Conservation (phyloP, 2,797 vertebrate genomes). For the Bovichtus diacanthus region DNA sequence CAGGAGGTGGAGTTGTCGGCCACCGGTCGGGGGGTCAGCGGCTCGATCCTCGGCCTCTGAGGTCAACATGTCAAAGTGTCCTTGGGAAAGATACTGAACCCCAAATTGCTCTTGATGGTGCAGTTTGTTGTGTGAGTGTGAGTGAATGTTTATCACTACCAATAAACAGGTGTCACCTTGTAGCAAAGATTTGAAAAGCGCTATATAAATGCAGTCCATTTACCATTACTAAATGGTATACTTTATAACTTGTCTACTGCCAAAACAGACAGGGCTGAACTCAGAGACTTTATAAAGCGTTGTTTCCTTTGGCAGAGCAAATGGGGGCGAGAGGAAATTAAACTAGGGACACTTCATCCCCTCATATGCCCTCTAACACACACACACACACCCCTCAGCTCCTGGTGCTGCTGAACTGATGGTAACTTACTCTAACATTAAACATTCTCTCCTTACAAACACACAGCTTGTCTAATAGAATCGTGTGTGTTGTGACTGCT, state of each 20-base stretch:
- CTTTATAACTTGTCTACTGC: slow-evolving; percentile 28
- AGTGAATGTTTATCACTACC: too few relatives aligned
- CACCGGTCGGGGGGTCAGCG: too few relatives aligned
- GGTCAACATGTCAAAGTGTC: too few relatives aligned
- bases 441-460: slow-evolving; percentile 27
- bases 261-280: slow-evolving; percentile 55
- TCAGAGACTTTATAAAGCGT: slow-evolving; percentile 55
- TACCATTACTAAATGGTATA: too few relatives aligned
- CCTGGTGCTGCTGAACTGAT: slow-evolving; percentile 31
- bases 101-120: too few relatives aligned
- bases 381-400: neutral
- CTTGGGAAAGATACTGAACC: too few relatives aligned
- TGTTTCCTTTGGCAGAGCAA: slow-evolving; percentile 71
- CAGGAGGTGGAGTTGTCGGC: too few relatives aligned
- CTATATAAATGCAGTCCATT: too few relatives aligned
- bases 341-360: slow-evolving; percentile 69
- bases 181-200: too few relatives aligned
- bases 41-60: too few relatives aligned
- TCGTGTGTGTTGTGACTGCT: slow-evolving; percentile 7
- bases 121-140: too few relatives aligned
- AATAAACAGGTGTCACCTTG: too few relatives aligned
- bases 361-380: slow-evolving; percentile 42
- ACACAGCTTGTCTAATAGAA: neutral
- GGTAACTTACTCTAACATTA: slow-evolving; percentile 32
- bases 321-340: slow-evolving; percentile 73